These are phyloP conservation scores for Neolamprologus tretocephalus DNA, from an alignment of 2,113 vertebrate species.

Conservation along the genomic window DNA sequence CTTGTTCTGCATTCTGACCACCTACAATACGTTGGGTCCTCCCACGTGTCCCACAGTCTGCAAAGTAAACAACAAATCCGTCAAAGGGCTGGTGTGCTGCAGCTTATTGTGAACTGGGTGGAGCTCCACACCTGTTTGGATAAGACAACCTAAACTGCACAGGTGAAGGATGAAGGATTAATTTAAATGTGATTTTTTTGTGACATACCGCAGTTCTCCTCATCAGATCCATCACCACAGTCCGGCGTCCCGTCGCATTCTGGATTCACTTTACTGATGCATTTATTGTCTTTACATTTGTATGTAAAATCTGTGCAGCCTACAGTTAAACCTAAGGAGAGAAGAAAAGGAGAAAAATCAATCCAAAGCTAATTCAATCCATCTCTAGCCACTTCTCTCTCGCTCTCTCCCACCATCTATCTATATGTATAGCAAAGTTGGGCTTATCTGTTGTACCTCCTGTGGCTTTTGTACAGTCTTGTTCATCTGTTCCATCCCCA, in stretches of 20 bases:
- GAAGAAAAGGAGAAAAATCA: not conserved
- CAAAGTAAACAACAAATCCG: not conserved
- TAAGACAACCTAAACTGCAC: not conserved
- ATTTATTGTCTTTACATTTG: conserved; percentile 72
- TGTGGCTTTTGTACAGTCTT: conserved; percentile 50
- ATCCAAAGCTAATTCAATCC: not conserved
- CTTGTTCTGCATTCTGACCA: conserved; percentile 73
- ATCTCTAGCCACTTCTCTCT: not conserved
- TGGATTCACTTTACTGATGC: conserved; percentile 81
- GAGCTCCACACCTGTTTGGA: not conserved
- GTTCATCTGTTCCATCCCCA: conserved; percentile 80
- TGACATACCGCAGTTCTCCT: conserved; percentile 78
- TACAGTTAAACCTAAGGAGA: not conserved
- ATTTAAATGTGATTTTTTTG: not conserved
- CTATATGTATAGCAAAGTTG: not conserved
- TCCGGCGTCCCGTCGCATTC: conserved; percentile 79
- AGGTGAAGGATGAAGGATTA: not conserved
- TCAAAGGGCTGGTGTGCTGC: not conserved
- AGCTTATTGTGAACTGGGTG: not conserved
- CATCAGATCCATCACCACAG: conserved; percentile 82
- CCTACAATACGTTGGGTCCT: conserved; percentile 84
- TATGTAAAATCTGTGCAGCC: conserved; percentile 74
- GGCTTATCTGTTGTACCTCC: conserved; percentile 53
- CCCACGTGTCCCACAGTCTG: conserved; percentile 80
- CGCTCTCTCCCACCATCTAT: not conserved